These are phyloP conservation scores for Lordiphosa collinella DNA, from an alignment of 1,140 invertebrate species.

Conservation along the genomic window DNA sequence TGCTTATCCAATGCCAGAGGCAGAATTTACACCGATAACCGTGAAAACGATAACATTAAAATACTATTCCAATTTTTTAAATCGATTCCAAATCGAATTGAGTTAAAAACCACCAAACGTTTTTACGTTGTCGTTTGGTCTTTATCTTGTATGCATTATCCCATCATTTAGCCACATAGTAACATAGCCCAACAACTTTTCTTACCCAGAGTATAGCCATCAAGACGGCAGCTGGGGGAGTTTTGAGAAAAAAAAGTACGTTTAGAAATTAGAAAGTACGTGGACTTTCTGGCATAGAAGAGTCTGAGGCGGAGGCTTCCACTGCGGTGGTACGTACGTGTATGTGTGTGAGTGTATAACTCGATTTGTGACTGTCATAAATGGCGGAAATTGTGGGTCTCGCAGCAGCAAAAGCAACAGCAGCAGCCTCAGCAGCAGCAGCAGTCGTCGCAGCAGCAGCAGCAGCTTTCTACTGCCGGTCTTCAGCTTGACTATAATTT, in stretches of 20 bases:
- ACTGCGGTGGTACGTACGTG: slow-evolving; percentile 17
- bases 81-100: too few species aligned
- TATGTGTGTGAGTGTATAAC: slow-evolving; percentile 62
- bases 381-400: slow-evolving; percentile 76
- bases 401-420: slow-evolving; percentile 17
- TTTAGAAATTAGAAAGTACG: slow-evolving; percentile 77
- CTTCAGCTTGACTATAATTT: slow-evolving; percentile 72
- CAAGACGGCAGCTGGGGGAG: slow-evolving; percentile 43
- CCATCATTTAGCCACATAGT: too few species aligned
- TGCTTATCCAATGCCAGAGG: too few species aligned
- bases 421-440: slow-evolving; percentile 5
- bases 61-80: too few species aligned
- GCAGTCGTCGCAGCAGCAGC: slow-evolving; percentile 14
- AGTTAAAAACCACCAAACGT: too few species aligned
- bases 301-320: slow-evolving; percentile 17
- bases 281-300: slow-evolving; percentile 25
- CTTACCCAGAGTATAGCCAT: slow-evolving; percentile 22
- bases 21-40: too few species aligned
- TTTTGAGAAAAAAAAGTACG: slow-evolving; percentile 41
- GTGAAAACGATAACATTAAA: too few species aligned
- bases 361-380: slow-evolving; percentile 78
- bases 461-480: slow-evolving; percentile 56
- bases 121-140: too few species aligned
- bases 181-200: neutral
- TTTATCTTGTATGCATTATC: too few species aligned